These are phyloP conservation scores for Festucalex cinctus DNA, from an alignment of 2,113 vertebrate species.

Conservation along the genomic window DNA sequence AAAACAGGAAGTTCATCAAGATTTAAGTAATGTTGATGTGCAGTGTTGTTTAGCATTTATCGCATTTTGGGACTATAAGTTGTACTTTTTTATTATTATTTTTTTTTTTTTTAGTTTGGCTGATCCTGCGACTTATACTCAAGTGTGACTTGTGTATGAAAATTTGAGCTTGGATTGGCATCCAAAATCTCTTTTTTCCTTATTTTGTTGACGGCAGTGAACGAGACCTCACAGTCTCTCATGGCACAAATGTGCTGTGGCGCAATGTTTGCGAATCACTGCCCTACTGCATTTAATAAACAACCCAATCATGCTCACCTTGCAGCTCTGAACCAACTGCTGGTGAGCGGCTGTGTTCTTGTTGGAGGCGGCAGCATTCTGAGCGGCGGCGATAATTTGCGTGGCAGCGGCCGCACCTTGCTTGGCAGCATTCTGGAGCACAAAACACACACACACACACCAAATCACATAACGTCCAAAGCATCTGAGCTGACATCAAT, in stretches of 20 bases:
- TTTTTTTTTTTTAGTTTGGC: too few relatives aligned
- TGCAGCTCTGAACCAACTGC: slow-evolving; percentile 97
- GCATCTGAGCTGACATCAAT: background rate
- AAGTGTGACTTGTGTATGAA: too few relatives aligned
- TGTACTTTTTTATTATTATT: too few relatives aligned
- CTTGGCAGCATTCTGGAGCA: slow-evolving; percentile 87
- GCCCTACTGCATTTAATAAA: background rate
- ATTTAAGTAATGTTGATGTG: background rate
- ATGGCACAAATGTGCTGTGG: background rate
- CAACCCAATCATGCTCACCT: slow-evolving; percentile 72
- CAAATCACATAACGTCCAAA: background rate
- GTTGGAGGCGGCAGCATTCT: slow-evolving; percentile 93
- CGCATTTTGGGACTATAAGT: too few relatives aligned
- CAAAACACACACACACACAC: background rate
- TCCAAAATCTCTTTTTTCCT: too few relatives aligned
- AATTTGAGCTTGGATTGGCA: too few relatives aligned
- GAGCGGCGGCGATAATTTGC: slow-evolving; percentile 94
- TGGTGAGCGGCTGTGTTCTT: slow-evolving; percentile 95
- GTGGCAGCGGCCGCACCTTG: slow-evolving; percentile 96
- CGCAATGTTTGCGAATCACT: background rate
- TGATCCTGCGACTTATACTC: too few relatives aligned
- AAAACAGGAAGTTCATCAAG: background rate
- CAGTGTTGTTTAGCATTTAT: too few relatives aligned
- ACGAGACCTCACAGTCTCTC: too few relatives aligned
- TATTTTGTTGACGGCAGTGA: too few relatives aligned